A percentile compares a stretch with the other conserved stretches of the same genome.
Evolutionary conservation across 1,140 invertebrate species (phyloP).

Genomic region (Glomeris maerens): DNA sequence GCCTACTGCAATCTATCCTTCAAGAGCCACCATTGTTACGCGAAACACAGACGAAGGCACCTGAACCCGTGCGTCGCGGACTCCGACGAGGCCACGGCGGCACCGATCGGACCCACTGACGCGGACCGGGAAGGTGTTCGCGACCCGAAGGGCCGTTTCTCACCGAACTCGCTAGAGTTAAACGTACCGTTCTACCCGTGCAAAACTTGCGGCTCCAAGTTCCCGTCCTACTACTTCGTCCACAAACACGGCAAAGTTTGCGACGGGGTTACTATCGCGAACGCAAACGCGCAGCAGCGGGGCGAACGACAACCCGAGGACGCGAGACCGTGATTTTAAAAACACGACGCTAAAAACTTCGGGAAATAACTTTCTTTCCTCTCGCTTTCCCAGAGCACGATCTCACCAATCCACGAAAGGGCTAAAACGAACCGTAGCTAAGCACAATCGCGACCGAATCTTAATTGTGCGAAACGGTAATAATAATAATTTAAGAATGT

Average conservation of each 20-base stretch:
- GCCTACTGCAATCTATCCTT: slow-evolving; percentile 67
- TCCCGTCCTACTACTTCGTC: slow-evolving; percentile 84
- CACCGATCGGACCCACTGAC: slow-evolving; percentile 7
- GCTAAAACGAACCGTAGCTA: no score
- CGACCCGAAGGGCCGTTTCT: not conserved
- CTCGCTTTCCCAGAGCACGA: no score
- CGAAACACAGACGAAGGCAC: slow-evolving; percentile 58
- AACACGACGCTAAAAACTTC: no score
- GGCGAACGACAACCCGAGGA: no score
- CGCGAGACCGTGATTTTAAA: no score
- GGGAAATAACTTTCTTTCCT: no score
- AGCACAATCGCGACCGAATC: no score
- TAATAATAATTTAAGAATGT: no score
- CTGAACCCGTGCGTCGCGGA: slow-evolving; percentile 35
- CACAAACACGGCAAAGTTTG: slow-evolving; percentile 77
- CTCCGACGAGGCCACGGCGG: slow-evolving; percentile 17
- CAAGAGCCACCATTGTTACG: slow-evolving; percentile 65
- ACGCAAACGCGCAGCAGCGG: no score
- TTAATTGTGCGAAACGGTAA: no score
- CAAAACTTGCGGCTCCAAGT: slow-evolving; percentile 79
- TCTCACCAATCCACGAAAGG: no score
- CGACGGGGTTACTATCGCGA: slow-evolving; percentile 31
- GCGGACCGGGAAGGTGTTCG: not conserved
- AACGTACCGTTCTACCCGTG: slow-evolving; percentile 83
- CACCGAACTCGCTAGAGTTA: slow-evolving; percentile 48